These are phyloP conservation scores for Hartigia nigra DNA, from an alignment of 2,888 invertebrate genomes.

Conservation along the genomic window DNA sequence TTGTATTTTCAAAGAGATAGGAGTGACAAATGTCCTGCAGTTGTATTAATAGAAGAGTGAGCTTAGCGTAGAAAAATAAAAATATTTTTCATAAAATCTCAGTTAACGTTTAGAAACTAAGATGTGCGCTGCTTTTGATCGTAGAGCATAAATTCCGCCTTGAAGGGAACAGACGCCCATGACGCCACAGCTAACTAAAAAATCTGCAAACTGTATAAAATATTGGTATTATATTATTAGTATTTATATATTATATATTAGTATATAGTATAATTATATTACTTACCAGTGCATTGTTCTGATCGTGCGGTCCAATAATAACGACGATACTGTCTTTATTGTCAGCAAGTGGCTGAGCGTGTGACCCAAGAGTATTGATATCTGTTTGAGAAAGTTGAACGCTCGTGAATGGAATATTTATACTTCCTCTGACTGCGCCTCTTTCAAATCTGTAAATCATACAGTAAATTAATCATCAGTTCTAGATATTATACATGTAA, in stretches of 20 bases:
- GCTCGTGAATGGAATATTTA: conserved; percentile 89
- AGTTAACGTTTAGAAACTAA: conserved; percentile 51
- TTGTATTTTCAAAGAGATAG: background rate
- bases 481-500: background rate
- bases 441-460: conserved; percentile 76
- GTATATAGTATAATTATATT: background rate
- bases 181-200: conserved; percentile 82
- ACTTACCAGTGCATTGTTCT: conserved; percentile 78
- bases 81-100: background rate
- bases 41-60: background rate
- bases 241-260: background rate
- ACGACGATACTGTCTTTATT: conserved; percentile 77
- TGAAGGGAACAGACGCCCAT: conserved; percentile 86
- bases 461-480: conserved; percentile 46
- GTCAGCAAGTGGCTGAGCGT: conserved; percentile 71
- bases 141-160: conserved; percentile 86
- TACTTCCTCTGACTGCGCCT: conserved; percentile 82
- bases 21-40: background rate
- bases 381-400: conserved; percentile 78
- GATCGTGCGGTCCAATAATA: conserved; percentile 82
- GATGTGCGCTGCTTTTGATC: conserved; percentile 74
- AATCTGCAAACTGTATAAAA: conserved; percentile 81
- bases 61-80: background rate
- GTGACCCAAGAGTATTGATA: conserved; percentile 76
- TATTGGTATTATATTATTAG: background rate